These are phyloP conservation scores for Pegoplata infirma DNA, from an alignment of 2,888 invertebrate genomes.

Conservation along the genomic window DNA sequence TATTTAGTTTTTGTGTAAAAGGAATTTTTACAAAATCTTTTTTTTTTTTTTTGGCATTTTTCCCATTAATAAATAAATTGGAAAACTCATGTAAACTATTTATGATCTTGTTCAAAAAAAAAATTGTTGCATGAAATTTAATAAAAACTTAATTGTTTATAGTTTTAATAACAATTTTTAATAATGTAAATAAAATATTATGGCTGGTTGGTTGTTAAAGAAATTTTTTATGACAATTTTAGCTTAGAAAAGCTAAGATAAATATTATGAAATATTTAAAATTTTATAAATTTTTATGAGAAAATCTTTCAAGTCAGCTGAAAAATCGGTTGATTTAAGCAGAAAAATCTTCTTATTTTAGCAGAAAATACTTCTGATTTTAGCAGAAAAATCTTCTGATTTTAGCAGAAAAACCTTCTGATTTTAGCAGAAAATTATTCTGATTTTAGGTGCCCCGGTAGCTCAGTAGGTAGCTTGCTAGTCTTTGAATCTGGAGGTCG, in stretches of 20 bases:
- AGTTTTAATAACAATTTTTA: constrained; percentile 17
- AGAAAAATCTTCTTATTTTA: too few relatives aligned
- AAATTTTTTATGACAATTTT: not conserved
- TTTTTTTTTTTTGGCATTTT: constrained; percentile 35
- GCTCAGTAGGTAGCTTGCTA: too few relatives aligned
- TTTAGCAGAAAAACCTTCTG: too few relatives aligned
- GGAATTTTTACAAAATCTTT: too few relatives aligned
- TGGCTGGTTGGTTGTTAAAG: not conserved
- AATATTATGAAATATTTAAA: not conserved
- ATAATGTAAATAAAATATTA: constrained; percentile 12
- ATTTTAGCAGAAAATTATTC: too few relatives aligned
- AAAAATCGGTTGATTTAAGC: too few relatives aligned
- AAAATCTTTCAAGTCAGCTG: too few relatives aligned
- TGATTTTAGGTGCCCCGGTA: too few relatives aligned
- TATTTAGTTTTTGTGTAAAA: constrained; percentile 30
- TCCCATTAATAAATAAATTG: constrained; percentile 38
- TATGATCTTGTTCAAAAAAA: constrained; percentile 16
- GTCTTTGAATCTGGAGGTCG: too few relatives aligned
- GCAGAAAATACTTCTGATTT: too few relatives aligned
- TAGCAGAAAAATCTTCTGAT: too few relatives aligned
- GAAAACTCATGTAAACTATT: constrained; percentile 27
- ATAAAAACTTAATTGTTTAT: constrained; percentile 43
- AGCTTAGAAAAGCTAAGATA: not conserved
- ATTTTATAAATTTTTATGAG: too few relatives aligned
- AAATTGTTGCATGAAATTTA: not conserved